A percentile compares a stretch with the other conserved stretches of the same genome.
phyloP scores from a whole-genome alignment of 2,113 vertebrate species.

The Notiomystis cincta region DNA sequence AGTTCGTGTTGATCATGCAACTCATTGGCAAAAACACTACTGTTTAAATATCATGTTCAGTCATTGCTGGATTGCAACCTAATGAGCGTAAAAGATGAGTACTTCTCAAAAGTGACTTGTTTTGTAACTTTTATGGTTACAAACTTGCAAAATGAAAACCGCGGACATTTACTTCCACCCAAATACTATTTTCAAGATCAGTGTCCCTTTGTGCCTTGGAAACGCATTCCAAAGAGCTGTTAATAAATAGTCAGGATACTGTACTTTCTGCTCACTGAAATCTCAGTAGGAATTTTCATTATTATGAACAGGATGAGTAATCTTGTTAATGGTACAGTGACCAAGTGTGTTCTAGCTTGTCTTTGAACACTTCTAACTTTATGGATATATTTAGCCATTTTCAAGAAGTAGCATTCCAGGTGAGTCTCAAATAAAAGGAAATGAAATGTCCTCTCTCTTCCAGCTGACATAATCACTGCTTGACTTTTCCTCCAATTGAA shows the following conservation, averaged over 20 bases:
- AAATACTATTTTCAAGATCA: background rate
- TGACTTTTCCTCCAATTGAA: background rate
- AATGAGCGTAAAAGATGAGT: conserved; percentile 53
- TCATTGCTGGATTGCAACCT: conserved; percentile 64
- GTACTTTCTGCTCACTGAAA: background rate
- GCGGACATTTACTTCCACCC: background rate
- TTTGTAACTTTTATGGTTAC: conserved; percentile 3
- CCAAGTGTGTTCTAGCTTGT: background rate
- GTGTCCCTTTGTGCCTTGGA: background rate
- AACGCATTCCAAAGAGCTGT: background rate
- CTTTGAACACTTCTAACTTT: background rate
- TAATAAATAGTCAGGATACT: background rate
- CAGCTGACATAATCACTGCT: background rate
- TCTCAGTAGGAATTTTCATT: background rate
- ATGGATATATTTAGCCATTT: background rate
- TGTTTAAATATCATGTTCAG: conserved; percentile 67
- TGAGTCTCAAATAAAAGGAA: background rate
- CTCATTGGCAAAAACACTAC: conserved; percentile 67
- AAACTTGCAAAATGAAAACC: background rate
- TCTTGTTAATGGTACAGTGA: background rate
- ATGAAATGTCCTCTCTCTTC: background rate
- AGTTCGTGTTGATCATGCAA: conserved; percentile 69
- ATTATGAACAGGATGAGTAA: background rate
- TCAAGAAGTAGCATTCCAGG: background rate
- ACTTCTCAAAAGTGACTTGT: conserved; percentile 43